Evolutionary conservation across 37 sponge, comb jelly and placozoan species (phyloP), one percentile per base, ranked within the genome.

Genomic region (Diacarnus erythraeanus): DNA sequence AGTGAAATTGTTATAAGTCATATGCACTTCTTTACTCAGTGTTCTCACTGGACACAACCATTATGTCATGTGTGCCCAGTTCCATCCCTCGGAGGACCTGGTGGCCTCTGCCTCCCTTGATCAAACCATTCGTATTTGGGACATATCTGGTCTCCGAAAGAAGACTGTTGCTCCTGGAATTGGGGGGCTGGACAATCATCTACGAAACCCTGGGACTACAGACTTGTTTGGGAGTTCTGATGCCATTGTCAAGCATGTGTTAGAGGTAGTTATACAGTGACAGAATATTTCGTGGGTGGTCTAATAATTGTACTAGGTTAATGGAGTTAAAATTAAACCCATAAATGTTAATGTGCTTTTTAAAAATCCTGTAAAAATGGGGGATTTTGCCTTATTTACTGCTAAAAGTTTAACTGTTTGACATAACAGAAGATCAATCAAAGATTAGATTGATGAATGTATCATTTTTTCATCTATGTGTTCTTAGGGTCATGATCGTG

Each of bases 51-150:
- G 99, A 26, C 99, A 98, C 81, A 98, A 98, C 84, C 99, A 98
- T 81, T 98, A 98, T 82, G 99, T 98, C 35, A 98, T 98, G 99
- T 98, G 99, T 85, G 99, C 99, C 20, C 92, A 98, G 90, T 98
- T 98, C 87, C 99, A 98, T 73, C 94, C 94, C 36, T 89, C 83
- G 0, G 94, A 98, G 64, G 99, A 98, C 76, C 92, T 98, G 31
- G 91, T 98, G 9, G 99, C 97, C 40, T 91, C 97, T 18, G 99
- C 96, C 41, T 91, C 92, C 38, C 88, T 98, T 20, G 99, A 98
- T 75, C 99, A 98, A 80, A 93, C 96, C 42, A 83, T 98, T 22
- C 91, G 99, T 20, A 87, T 98, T 42, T 98, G 99, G 99, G 99
- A 98, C 76, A 91, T 98, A 22, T 86, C 73, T 80, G 92, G 97